Conservation (phyloP, 1,140 invertebrate genomes). For the Ostrea edulis region DNA sequence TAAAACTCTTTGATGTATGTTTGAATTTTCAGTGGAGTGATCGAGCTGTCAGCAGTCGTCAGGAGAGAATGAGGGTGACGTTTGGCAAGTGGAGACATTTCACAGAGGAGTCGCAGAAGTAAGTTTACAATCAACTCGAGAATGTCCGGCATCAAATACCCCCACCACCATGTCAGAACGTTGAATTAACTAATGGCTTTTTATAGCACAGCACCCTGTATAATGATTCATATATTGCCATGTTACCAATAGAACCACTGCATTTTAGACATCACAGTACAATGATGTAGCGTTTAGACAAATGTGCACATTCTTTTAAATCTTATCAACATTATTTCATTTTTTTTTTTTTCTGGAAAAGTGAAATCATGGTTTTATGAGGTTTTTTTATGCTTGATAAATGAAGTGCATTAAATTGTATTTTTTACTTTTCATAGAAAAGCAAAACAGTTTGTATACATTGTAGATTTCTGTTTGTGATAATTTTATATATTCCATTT, state of each 20-base stretch:
- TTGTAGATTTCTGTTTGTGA: slow-evolving; percentile 24
- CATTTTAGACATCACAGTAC: not conserved
- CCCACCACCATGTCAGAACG: not conserved
- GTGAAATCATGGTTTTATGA: no score
- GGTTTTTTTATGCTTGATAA: not conserved
- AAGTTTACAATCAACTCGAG: not conserved
- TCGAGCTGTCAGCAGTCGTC: slow-evolving; percentile 52
- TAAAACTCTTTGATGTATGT: not conserved
- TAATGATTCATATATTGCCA: not conserved
- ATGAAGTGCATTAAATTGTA: not conserved
- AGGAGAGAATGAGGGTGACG: slow-evolving; percentile 51
- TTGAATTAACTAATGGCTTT: not conserved
- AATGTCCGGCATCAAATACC: not conserved
- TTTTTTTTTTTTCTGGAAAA: no score
- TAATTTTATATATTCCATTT: slow-evolving; percentile 13
- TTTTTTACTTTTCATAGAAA: slow-evolving; percentile 17
- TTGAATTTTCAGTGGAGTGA: slow-evolving; percentile 57
- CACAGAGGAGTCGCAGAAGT: slow-evolving; percentile 65
- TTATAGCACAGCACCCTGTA: not conserved
- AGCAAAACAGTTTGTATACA: slow-evolving; percentile 35
- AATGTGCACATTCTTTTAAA: no score
- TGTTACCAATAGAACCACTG: not conserved
- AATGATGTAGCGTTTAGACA: no score
- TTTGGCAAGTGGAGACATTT: slow-evolving; percentile 62
- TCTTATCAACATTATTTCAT: no score